Percentiles rank a stretch among this genome's conserved stretches.
These are phyloP conservation scores for Drosophila setosimentum DNA, from an alignment of 2,888 invertebrate genomes.

Conservation along the genomic window DNA sequence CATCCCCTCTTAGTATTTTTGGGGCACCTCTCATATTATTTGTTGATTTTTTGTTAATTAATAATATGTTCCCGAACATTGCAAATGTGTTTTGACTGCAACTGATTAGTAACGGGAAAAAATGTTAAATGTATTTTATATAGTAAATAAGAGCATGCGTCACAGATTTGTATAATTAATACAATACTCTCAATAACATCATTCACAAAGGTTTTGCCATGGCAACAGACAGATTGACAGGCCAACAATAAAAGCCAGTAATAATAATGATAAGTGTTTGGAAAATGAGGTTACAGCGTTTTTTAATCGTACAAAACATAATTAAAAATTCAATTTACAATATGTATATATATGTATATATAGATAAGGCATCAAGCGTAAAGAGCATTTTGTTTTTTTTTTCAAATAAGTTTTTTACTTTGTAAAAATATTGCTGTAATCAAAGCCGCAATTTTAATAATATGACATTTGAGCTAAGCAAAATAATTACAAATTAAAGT, in stretches of 20 bases:
- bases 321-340: neutral
- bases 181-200: constrained; percentile 44
- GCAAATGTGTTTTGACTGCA: constrained; percentile 6
- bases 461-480: too few relatives aligned
- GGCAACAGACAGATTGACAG: constrained; percentile 33
- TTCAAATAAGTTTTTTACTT: constrained; percentile 7
- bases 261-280: neutral
- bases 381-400: neutral
- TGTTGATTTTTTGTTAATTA: constrained; percentile 1
- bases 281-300: constrained; percentile 13
- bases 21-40: constrained; percentile 35
- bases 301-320: neutral
- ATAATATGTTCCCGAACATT: neutral
- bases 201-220: constrained; percentile 24
- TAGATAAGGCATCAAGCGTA: constrained; percentile 1
- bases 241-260: constrained; percentile 20
- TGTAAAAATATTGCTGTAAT: too few relatives aligned
- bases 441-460: too few relatives aligned
- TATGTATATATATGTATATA: neutral
- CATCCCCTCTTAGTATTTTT: constrained; percentile 33
- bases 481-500: constrained; percentile 26
- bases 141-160: constrained; percentile 50
- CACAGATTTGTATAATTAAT: constrained; percentile 41
- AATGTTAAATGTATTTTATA: constrained; percentile 19
- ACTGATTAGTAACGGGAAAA: neutral